Percentiles rank a stretch among this genome's conserved stretches.
Evolutionary conservation across 2,888 invertebrate species (phyloP).

Genomic region (Pseudolycoriella hygida): DNA sequence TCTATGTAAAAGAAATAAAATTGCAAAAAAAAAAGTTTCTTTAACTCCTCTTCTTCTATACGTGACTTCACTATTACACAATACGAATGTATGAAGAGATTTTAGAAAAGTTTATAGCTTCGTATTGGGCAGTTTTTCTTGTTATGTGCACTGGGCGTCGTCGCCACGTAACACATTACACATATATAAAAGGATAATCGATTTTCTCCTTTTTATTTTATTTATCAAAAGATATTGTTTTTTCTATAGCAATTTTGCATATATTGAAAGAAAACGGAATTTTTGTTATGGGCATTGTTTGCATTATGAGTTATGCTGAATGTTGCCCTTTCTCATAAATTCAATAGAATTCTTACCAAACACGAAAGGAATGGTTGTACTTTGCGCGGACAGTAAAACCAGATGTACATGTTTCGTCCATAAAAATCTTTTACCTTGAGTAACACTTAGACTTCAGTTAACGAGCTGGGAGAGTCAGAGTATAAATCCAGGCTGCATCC

Average conservation of each 20-base stretch:
- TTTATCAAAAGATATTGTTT: background rate
- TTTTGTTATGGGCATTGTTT: too few species aligned
- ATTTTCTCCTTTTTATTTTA: background rate
- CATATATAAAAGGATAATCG: background rate
- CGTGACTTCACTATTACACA: conserved; percentile 2
- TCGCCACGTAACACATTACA: background rate
- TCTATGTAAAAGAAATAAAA: background rate
- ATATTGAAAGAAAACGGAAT: background rate
- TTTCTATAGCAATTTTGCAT: background rate
- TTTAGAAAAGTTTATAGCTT: background rate
- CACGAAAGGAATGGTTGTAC: too few species aligned
- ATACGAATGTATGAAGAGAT: conserved; percentile 2
- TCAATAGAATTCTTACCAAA: too few species aligned
- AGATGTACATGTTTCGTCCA: too few species aligned
- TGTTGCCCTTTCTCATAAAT: too few species aligned
- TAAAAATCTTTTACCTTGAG: too few species aligned
- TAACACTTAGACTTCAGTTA: too few species aligned
- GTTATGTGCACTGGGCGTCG: conserved; percentile 2
- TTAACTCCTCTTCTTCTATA: conserved; percentile 1
- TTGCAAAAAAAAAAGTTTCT: conserved; percentile 1
- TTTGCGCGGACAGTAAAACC: too few species aligned
- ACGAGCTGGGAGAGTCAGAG: too few species aligned
- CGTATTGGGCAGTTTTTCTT: conserved; percentile 2
- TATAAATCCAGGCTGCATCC: too few species aligned
- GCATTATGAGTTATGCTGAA: too few species aligned